Evolutionary conservation across 2,113 vertebrate genomes (phyloP).

Genomic region (Corythornis vintsioides): DNA sequence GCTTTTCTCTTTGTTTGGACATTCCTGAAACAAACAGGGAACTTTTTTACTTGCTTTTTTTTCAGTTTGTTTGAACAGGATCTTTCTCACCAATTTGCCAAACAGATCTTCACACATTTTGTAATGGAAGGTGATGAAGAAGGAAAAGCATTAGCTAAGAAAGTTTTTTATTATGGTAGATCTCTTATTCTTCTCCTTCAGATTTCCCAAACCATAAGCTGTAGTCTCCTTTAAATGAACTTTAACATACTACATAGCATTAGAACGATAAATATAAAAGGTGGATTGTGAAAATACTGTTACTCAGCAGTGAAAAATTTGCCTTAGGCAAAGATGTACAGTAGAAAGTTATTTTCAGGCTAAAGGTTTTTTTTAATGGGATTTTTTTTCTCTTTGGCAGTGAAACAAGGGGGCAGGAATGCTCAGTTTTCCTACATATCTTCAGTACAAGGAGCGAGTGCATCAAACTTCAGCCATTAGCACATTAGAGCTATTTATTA

Average conservation of each 20-base stretch:
- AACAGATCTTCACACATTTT: neutral
- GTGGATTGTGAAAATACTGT: slow-evolving; percentile 78
- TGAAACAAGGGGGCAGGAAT: neutral
- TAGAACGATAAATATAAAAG: slow-evolving; percentile 72
- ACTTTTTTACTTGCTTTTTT: neutral
- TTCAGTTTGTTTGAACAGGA: neutral
- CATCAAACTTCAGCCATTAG: slow-evolving; percentile 29
- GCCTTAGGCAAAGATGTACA: slow-evolving; percentile 68
- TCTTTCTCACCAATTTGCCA: neutral
- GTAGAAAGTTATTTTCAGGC: slow-evolving; percentile 55
- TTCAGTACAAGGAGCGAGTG: neutral
- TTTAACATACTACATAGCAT: slow-evolving; percentile 63
- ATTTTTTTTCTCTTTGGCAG: neutral
- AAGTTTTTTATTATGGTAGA: neutral
- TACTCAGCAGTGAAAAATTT: slow-evolving; percentile 78
- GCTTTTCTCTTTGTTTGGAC: neutral
- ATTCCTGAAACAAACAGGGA: neutral
- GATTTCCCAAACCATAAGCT: neutral
- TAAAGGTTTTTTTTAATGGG: slow-evolving; percentile 25
- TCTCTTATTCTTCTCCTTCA: neutral
- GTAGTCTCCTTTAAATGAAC: slow-evolving; percentile 77
- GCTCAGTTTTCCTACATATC: slow-evolving; percentile 22
- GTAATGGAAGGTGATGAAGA: neutral
- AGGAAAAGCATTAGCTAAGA: neutral
- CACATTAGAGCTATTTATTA: slow-evolving; percentile 22